Evolutionary conservation across 2,888 invertebrate species (phyloP).

Genomic region (Nasonia oneida): DNA sequence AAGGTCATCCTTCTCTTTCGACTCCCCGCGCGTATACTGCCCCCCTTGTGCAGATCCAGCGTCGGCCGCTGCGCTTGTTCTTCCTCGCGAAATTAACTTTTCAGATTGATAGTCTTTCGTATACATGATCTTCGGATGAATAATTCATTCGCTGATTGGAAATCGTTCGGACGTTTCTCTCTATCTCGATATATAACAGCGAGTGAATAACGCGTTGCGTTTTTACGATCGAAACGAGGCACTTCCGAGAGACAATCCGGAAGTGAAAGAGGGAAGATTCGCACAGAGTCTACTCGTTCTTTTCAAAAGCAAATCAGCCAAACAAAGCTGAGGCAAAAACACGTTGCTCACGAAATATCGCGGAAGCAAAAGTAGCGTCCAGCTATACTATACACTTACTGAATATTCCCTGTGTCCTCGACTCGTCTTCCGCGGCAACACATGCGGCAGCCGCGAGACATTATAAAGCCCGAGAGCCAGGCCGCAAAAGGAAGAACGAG

Average conservation of each 20-base stretch:
- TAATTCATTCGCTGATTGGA: too few relatives aligned
- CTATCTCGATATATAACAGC: neutral
- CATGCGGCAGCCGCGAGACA: neutral
- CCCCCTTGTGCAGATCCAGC: neutral
- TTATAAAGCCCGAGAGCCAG: neutral
- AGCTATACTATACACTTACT: neutral
- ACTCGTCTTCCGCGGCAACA: neutral
- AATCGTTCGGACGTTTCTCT: neutral
- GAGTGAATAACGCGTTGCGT: too few relatives aligned
- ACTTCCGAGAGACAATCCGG: neutral
- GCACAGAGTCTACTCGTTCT: neutral
- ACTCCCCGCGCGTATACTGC: neutral
- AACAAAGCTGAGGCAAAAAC: neutral
- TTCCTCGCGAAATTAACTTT: conserved; percentile 16
- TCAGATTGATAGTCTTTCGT: neutral
- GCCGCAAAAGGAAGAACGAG: neutral
- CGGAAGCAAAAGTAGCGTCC: neutral
- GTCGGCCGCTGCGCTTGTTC: neutral
- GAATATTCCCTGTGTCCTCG: neutral
- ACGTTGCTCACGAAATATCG: neutral
- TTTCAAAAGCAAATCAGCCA: neutral
- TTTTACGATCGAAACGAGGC: too few relatives aligned
- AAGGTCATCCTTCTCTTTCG: conserved; percentile 46
- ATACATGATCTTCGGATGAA: too few relatives aligned
- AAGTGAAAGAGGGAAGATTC: neutral